A percentile compares a stretch with the other conserved stretches of the same genome.
Conservation (phyloP, 1,140 invertebrate genomes). For the Choristoneura fumiferana region DNA sequence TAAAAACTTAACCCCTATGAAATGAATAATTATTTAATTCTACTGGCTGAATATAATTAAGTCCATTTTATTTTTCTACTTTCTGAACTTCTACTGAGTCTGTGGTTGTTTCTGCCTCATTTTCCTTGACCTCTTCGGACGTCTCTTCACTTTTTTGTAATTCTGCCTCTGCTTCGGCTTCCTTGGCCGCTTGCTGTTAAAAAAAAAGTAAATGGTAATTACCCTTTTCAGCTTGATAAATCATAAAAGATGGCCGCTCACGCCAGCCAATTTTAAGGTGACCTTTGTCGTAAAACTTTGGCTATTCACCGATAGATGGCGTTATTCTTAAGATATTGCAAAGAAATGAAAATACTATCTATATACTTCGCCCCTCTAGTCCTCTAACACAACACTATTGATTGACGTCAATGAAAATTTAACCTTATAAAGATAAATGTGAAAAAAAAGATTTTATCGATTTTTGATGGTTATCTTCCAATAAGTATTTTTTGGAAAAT, state of each 20-base stretch:
- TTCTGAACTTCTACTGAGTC: conserved; percentile 1
- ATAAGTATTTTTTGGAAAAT: no score
- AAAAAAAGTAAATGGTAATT: conserved; percentile 15
- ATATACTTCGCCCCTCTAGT: no score
- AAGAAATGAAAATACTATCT: no score
- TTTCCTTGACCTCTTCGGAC: neutral
- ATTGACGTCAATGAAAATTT: no score
- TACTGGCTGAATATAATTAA: neutral
- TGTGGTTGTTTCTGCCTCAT: neutral
- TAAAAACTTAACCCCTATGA: no score
- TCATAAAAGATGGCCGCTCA: no score
- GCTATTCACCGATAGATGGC: neutral
- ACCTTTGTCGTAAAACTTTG: neutral
- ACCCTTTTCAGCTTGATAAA: no score
- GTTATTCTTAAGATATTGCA: neutral
- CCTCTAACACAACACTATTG: no score
- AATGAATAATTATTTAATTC: no score
- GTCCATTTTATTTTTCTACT: neutral
- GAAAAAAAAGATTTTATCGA: no score
- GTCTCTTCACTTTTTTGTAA: neutral
- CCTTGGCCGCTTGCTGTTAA: conserved; percentile 22
- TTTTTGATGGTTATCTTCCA: no score
- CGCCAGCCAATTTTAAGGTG: neutral
- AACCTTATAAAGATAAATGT: no score
- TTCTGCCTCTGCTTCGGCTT: conserved; percentile 10